phyloP scores from a whole-genome alignment of 1,140 invertebrate genomes.

The Orius insidiosus region DNA sequence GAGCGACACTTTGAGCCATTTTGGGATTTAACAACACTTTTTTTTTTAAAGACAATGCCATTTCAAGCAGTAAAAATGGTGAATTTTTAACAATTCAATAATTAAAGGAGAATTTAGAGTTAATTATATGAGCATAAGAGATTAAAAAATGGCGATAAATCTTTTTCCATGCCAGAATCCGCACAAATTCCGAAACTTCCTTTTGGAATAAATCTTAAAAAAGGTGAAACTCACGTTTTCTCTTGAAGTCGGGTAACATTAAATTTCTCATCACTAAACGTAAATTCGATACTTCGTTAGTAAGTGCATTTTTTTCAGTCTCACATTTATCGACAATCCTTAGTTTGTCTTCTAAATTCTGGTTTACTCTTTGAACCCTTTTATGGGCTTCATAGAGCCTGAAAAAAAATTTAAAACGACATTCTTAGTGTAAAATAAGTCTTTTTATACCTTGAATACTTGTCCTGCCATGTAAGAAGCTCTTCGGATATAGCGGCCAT shows the following conservation, averaged over 20 bases:
- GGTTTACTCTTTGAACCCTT: slow-evolving; percentile 86
- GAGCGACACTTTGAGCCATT: too few relatives aligned
- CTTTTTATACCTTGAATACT: slow-evolving; percentile 59
- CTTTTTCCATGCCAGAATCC: too few relatives aligned
- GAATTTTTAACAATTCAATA: too few relatives aligned
- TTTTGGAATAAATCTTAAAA: too few relatives aligned
- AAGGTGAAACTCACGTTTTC: slow-evolving; percentile 70
- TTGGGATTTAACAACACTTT: too few relatives aligned
- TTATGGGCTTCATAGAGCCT: slow-evolving; percentile 84
- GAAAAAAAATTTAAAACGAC: slow-evolving; percentile 24
- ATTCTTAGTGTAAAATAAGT: slow-evolving; percentile 1
- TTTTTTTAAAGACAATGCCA: too few relatives aligned
- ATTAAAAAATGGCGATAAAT: too few relatives aligned
- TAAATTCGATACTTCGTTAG: slow-evolving; percentile 69
- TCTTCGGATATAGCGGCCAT: slow-evolving; percentile 67
- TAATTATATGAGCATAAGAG: too few relatives aligned
- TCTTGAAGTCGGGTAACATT: slow-evolving; percentile 70
- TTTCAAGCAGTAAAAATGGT: too few relatives aligned
- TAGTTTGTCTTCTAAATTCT: slow-evolving; percentile 86
- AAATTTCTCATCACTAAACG: slow-evolving; percentile 77
- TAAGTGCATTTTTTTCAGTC: slow-evolving; percentile 71
- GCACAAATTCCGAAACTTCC: too few relatives aligned
- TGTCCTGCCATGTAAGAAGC: slow-evolving; percentile 71
- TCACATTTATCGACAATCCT: slow-evolving; percentile 86
- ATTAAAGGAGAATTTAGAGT: too few relatives aligned